These are phyloP conservation scores for Metaphire vulgaris DNA, from an alignment of 1,140 invertebrate species.

Conservation along the genomic window DNA sequence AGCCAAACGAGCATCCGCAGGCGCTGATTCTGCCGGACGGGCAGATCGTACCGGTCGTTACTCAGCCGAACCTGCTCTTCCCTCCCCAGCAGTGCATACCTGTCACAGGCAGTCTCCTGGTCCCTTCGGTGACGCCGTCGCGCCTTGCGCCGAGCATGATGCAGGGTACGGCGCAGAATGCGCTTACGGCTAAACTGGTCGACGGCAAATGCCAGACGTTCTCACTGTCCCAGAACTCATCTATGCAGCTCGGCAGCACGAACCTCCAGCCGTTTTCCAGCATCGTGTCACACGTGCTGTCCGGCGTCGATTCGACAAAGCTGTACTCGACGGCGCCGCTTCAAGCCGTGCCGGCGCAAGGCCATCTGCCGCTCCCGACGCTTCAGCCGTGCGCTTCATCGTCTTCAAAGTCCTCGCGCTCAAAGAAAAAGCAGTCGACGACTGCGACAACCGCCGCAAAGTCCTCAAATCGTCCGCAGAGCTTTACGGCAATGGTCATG, in stretches of 20 bases:
- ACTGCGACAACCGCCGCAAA: neutral
- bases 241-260: neutral
- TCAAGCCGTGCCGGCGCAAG: neutral
- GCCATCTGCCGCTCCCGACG: neutral
- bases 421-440: neutral
- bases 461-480: neutral
- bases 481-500: neutral
- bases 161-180: neutral
- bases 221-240: neutral
- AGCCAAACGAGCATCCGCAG: conserved; percentile 44
- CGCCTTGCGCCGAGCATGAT: neutral
- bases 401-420: neutral
- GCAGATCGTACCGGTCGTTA: conserved; percentile 52
- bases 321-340: neutral
- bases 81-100: conserved; percentile 25
- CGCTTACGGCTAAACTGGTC: neutral
- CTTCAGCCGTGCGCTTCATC: neutral
- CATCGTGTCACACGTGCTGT: neutral
- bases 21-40: conserved; percentile 52
- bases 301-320: neutral
- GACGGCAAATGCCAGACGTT: neutral
- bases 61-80: conserved; percentile 44
- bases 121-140: neutral
- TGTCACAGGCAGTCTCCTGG: conserved; percentile 27
- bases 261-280: neutral